Conservation (phyloP, 2,113 vertebrate genomes). For the Mobula birostris region DNA sequence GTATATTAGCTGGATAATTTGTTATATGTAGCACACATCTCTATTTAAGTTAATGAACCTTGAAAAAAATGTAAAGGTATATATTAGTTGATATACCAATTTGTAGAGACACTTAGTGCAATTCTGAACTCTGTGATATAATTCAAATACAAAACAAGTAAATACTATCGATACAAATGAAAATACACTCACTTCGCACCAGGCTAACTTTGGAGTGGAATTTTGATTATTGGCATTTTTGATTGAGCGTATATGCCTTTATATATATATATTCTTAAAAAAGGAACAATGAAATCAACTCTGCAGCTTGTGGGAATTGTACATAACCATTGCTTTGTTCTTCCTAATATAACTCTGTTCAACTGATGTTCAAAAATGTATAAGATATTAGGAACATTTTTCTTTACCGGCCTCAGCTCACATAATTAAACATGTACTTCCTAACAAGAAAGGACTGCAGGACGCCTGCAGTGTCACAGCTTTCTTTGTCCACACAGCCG, state of each 20-base stretch:
- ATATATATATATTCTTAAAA: not conserved
- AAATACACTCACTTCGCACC: conserved; percentile 14
- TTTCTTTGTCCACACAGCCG: conserved; percentile 53
- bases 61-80: conserved; percentile 18
- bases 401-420: conserved; percentile 47
- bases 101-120: conserved; percentile 33
- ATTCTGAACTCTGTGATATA: conserved; percentile 29
- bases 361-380: conserved; percentile 37
- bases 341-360: not conserved
- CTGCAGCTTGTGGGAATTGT: not conserved
- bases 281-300: not conserved
- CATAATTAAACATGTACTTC: conserved; percentile 55
- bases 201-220: conserved; percentile 28
- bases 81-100: conserved; percentile 29
- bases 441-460: conserved; percentile 61
- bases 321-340: not conserved
- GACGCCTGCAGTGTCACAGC: conserved; percentile 55
- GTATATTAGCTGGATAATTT: not conserved
- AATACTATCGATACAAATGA: conserved; percentile 5
- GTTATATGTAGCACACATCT: conserved; percentile 12
- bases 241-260: not conserved
- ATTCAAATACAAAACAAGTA: conserved; percentile 25
- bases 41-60: conserved; percentile 7
- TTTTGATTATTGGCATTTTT: not conserved
- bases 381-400: conserved; percentile 45